Evolutionary conservation across 2,113 vertebrate species (phyloP).

Genomic region (Sceloporus tristichus): DNA sequence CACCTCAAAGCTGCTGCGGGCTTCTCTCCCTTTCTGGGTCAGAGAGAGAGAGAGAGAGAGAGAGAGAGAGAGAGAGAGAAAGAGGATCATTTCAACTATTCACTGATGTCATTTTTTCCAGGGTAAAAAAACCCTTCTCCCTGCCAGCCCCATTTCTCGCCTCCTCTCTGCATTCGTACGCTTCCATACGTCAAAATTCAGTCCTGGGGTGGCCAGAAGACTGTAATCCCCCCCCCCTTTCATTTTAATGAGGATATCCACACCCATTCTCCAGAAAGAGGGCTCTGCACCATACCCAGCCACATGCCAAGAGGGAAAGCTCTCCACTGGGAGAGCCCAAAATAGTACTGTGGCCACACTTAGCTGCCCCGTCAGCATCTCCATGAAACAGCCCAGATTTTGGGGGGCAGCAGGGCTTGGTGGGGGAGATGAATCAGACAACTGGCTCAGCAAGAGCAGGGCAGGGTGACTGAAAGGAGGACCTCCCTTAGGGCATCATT

Average conservation of each 20-base stretch:
- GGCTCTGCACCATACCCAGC: neutral
- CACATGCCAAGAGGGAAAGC: neutral
- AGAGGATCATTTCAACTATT: slow-evolving; percentile 36
- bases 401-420: no score
- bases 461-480: accelerated
- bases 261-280: neutral
- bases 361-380: neutral
- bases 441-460: neutral
- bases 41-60: slow-evolving; percentile 31
- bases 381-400: neutral
- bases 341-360: neutral
- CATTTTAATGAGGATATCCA: neutral
- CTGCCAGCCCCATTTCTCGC: slow-evolving; percentile 46
- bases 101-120: slow-evolving; percentile 73
- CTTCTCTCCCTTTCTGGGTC: slow-evolving; percentile 57
- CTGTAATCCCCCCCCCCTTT: neutral
- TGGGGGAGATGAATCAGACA: neutral
- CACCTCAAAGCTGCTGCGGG: slow-evolving; percentile 54
- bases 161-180: neutral
- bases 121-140: slow-evolving; percentile 58
- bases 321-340: neutral
- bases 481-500: neutral
- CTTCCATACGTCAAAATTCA: slow-evolving; percentile 41
- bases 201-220: slow-evolving; percentile 35
- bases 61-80: slow-evolving; percentile 14